Evolutionary conservation across 2,888 invertebrate species (phyloP).

Genomic region (Volucella bombylans): DNA sequence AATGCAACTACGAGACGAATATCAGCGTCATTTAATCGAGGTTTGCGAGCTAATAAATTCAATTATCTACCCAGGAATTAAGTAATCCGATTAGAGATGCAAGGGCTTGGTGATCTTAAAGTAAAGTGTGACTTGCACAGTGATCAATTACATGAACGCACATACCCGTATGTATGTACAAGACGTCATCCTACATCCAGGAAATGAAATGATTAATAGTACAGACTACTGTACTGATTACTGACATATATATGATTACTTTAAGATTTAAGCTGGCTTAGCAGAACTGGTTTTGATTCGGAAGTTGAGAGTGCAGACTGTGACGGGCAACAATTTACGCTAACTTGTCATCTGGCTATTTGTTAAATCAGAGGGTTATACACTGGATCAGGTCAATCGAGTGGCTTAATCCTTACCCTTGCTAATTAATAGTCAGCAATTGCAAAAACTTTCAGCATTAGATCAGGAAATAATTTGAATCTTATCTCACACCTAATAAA

Average conservation of each 20-base stretch:
- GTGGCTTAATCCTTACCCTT: too few species aligned
- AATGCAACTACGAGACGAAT: not conserved
- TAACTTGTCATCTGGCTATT: too few species aligned
- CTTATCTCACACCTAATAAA: too few species aligned
- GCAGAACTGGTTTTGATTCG: too few species aligned
- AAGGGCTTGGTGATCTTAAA: not conserved
- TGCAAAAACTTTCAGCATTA: too few species aligned
- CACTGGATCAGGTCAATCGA: too few species aligned
- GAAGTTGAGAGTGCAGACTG: too few species aligned
- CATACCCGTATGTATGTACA: not conserved
- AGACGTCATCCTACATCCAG: slow-evolving; percentile 3
- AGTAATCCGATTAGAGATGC: not conserved
- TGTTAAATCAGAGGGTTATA: too few species aligned
- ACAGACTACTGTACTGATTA: not conserved
- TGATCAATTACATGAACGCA: slow-evolving; percentile 6
- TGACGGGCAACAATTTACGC: too few species aligned
- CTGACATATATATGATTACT: not conserved
- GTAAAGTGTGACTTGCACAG: not conserved
- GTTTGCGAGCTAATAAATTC: slow-evolving; percentile 4
- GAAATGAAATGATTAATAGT: slow-evolving; percentile 7
- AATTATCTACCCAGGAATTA: slow-evolving; percentile 18
- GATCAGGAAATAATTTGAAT: too few species aligned
- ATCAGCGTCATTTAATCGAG: not conserved
- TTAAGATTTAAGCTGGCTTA: too few species aligned
- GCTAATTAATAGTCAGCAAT: too few species aligned